A percentile compares a stretch with the other conserved stretches of the same genome.
Conservation (phyloP, 2,113 vertebrate species). For the Psammodynastes pulverulentus region DNA sequence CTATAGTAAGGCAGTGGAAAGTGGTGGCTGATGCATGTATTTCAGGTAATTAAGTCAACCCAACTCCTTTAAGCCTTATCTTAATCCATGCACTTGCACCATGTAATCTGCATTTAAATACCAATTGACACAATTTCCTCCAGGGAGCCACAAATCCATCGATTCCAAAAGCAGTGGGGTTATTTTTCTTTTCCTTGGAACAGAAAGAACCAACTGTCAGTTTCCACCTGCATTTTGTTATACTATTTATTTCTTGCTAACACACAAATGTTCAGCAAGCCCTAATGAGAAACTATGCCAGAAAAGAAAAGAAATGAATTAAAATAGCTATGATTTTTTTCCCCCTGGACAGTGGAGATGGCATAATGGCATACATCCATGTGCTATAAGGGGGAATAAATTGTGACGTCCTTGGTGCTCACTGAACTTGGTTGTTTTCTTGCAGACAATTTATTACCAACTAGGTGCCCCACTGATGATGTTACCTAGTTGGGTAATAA, state of each 20-base stretch:
- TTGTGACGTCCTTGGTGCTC: background rate
- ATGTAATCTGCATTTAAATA: slow-evolving; percentile 19
- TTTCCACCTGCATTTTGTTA: background rate
- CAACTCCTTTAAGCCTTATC: slow-evolving; percentile 32
- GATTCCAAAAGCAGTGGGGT: background rate
- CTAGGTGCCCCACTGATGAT: too few relatives aligned
- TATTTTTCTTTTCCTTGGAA: background rate
- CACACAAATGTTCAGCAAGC: background rate
- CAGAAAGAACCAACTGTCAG: background rate
- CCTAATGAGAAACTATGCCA: background rate
- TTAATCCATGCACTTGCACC: background rate
- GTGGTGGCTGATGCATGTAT: slow-evolving; percentile 32
- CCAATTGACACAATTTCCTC: slow-evolving; percentile 10
- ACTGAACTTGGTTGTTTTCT: too few relatives aligned
- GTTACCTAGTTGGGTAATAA: too few relatives aligned
- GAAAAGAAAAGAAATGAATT: background rate
- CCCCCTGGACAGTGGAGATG: background rate
- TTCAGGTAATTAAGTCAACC: slow-evolving; percentile 18
- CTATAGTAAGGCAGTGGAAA: slow-evolving; percentile 1
- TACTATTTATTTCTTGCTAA: background rate
- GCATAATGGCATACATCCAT: background rate
- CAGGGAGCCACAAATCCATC: background rate
- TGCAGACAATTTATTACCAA: too few relatives aligned
- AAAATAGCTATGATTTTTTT: background rate
- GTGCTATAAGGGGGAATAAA: background rate